Conservation (phyloP, 2,888 invertebrate species). For the Lepetodrilus schrolli region DNA sequence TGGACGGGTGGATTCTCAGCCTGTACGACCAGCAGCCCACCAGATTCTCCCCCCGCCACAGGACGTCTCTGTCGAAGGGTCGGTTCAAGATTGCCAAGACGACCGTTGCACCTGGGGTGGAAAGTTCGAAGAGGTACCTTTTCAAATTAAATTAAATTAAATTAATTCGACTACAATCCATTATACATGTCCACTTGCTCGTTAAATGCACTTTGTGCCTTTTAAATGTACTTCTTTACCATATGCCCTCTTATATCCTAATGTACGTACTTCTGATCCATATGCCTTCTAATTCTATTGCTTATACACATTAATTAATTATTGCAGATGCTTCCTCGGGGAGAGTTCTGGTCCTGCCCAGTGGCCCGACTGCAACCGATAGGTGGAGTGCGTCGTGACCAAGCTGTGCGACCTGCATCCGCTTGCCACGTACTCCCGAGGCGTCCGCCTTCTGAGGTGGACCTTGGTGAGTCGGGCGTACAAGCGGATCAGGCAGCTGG, state of each 20-base stretch:
- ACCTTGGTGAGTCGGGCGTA: constrained; percentile 10
- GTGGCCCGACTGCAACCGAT: constrained; percentile 30
- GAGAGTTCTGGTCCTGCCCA: constrained; percentile 19
- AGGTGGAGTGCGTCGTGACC: constrained; percentile 30
- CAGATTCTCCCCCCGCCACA: constrained; percentile 9
- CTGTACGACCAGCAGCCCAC: constrained; percentile 35
- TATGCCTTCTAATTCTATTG: too few species aligned
- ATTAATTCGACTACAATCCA: too few species aligned
- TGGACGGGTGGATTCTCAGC: constrained; percentile 17
- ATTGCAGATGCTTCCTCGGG: constrained; percentile 32
- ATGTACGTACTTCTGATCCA: too few species aligned
- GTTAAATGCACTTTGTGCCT: too few species aligned
- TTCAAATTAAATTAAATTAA: background rate
- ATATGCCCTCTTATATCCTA: too few species aligned
- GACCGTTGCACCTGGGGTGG: constrained; percentile 31
- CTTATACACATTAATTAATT: too few species aligned
- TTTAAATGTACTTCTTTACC: too few species aligned
- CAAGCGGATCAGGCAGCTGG: constrained; percentile 13
- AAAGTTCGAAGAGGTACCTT: constrained; percentile 31
- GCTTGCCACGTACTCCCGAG: background rate
- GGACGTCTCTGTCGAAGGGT: background rate
- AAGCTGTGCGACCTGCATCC: constrained; percentile 18
- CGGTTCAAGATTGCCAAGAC: constrained; percentile 33
- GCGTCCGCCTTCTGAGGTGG: background rate
- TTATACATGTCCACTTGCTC: too few species aligned